Evolutionary conservation across 1,140 invertebrate species (phyloP), one percentile per base, ranked within the genome.

Genomic region (Drosophila ananassae): DNA sequence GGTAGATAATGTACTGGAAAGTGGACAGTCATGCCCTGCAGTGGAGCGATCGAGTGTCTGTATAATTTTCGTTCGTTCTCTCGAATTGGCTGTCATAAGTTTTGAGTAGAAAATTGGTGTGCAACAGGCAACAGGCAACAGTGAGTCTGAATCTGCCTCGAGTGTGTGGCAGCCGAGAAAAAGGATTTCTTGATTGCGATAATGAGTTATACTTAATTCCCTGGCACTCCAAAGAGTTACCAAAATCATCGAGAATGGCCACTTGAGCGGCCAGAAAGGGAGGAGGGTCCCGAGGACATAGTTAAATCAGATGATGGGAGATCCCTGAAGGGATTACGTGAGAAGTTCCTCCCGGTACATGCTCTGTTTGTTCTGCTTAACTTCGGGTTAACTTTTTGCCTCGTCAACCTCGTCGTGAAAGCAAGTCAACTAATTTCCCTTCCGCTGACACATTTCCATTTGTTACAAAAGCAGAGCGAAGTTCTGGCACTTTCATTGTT

Each of bases 101-200:
- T 87, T 82, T 87, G 82, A 87, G 82, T 87, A 87, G 82, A 87
- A 87, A 89, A 87, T 87, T 87, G 82, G 83, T 87, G 81, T 85
- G 81, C 81, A 87, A 85, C 77, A 74, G 55, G 59, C 76, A 76
- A 77, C 72, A 73, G 17, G 17, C 17, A 17, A 17, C 17, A 17
- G 17, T 32, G 39, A 10, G 9, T 32, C 39, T 41, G 41, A 44
- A 48, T 68, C 63, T 48, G 72, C 32, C 10, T 51, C 8, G n/a
- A n/a, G n/a, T 17, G 77, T 77, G 77, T 77, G 57, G 48, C 62
- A 56, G 63, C 30, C 30, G 28, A 34, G 50, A 57, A 69, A 74
- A 87, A 87, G 82, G 82, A 89, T 89, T 87, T 82, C 71, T 87
- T 87, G 82, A 87, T 87, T 87, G 78, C 75, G 83, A 87, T 87